Evolutionary conservation across 2,888 invertebrate genomes (phyloP).

Genomic region (Sepioteuthis lessoniana): DNA sequence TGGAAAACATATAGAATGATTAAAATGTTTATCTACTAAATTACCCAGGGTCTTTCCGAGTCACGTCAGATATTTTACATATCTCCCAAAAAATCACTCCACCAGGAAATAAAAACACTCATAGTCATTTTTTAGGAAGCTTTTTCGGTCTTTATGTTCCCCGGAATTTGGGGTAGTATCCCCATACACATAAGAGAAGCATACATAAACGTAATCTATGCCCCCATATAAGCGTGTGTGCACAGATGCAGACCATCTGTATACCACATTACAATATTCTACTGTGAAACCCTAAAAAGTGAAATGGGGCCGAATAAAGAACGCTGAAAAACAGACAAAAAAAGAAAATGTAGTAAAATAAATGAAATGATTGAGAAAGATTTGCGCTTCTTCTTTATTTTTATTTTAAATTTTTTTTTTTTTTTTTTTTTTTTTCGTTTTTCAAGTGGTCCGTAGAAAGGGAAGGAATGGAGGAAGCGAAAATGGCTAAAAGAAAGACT

Average conservation of each 20-base stretch:
- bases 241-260: neutral
- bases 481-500: neutral
- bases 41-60: no score
- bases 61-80: no score
- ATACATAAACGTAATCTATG: neutral
- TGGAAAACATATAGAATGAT: no score
- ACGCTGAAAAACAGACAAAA: neutral
- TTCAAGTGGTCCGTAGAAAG: neutral
- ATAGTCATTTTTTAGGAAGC: neutral
- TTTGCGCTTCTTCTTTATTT: neutral
- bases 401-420: neutral
- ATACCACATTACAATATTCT: constrained; percentile 33
- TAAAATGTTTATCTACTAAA: no score
- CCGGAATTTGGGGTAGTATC: neutral
- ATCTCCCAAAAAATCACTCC: no score
- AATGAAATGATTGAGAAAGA: neutral
- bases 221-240: neutral
- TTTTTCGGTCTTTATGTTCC: neutral
- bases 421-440: neutral
- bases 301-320: neutral
- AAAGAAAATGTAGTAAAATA: neutral
- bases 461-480: neutral
- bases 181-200: neutral
- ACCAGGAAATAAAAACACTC: no score
- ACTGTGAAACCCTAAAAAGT: constrained; percentile 33